Evolutionary conservation across 2,113 vertebrate genomes (phyloP).

Genomic region (Strigops habroptila): DNA sequence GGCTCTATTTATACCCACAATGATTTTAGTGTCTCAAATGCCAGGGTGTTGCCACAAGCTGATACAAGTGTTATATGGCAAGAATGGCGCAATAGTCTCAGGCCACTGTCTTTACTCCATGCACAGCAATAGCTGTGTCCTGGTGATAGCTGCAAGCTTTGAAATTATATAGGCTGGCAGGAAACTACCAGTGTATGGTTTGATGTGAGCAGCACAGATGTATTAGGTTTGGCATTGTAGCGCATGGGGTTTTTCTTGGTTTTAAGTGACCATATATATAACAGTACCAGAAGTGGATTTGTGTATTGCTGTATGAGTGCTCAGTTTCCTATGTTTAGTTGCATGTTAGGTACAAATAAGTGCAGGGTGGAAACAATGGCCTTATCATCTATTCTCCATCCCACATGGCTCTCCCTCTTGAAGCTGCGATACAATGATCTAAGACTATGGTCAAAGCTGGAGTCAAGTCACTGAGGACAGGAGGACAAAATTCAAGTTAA

Average conservation of each 20-base stretch:
- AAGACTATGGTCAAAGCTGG: not conserved
- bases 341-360: not conserved
- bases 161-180: not conserved
- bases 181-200: not conserved
- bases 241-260: not conserved
- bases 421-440: accelerated
- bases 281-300: not conserved
- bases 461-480: not conserved
- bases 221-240: not conserved
- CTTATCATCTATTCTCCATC: not conserved
- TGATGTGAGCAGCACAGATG: not conserved
- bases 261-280: not conserved
- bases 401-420: not conserved
- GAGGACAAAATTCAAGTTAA: not conserved
- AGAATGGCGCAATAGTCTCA: not conserved
- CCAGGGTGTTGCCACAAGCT: not conserved
- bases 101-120: not conserved
- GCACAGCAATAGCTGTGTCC: not conserved
- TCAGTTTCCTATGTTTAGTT: not conserved
- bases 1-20: not conserved
- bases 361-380: accelerated
- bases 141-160: not conserved
- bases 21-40: not conserved
- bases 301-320: not conserved
- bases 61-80: not conserved